A percentile compares a stretch with the other conserved stretches of the same genome.
These are phyloP conservation scores for Ciconia maguari DNA, from an alignment of 2,113 vertebrate species.

Conservation along the genomic window DNA sequence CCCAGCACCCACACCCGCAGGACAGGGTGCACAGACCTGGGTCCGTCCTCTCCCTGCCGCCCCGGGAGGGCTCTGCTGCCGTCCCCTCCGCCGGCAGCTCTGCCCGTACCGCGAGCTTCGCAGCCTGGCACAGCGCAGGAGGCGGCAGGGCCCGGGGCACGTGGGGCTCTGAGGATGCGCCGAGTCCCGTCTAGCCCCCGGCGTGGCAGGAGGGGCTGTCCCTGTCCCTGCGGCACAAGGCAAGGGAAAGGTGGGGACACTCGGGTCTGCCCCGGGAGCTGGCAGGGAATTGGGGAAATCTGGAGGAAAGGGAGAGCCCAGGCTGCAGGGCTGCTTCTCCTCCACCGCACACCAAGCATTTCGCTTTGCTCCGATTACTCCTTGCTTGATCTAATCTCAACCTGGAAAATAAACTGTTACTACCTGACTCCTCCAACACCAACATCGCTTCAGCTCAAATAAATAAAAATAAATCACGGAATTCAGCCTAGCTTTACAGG, in stretches of 20 bases:
- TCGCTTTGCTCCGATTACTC: background rate
- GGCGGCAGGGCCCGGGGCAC: background rate
- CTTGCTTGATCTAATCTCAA: background rate
- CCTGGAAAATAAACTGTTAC: background rate
- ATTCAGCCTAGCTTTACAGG: background rate
- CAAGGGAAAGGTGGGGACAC: background rate
- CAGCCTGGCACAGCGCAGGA: background rate
- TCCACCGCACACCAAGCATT: rapidly evolving
- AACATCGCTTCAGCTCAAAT: background rate
- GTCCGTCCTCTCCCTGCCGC: background rate
- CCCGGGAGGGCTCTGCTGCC: background rate
- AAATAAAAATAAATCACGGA: background rate
- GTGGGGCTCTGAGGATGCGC: background rate
- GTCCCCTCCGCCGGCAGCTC: background rate
- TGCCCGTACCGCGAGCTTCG: rapidly evolving
- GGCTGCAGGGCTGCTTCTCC: background rate
- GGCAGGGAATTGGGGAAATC: background rate
- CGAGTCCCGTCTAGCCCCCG: background rate
- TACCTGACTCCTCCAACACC: background rate
- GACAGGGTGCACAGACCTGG: background rate
- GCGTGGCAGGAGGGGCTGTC: background rate
- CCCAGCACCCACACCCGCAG: rapidly evolving
- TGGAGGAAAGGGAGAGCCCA: background rate
- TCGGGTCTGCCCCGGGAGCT: background rate
- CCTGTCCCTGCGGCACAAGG: background rate